These are phyloP conservation scores for Thryonomys swinderianus DNA, from an alignment of 2,113 vertebrate species.

Conservation along the genomic window DNA sequence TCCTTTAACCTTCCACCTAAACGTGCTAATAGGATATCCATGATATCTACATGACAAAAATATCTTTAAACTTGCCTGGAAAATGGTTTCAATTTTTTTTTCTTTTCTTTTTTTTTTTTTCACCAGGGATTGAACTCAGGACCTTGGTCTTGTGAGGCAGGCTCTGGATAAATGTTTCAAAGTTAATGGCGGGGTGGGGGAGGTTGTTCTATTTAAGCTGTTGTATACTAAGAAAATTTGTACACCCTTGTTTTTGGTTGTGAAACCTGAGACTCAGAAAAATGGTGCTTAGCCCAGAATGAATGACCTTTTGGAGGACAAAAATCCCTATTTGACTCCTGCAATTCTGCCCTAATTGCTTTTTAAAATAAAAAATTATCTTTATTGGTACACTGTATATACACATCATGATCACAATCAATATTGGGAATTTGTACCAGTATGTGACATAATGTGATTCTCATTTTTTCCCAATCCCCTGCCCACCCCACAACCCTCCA, in stretches of 20 bases:
- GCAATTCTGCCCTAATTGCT: neutral
- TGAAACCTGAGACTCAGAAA: slow-evolving; percentile 33
- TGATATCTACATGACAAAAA: neutral
- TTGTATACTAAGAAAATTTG: neutral
- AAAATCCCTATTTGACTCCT: neutral
- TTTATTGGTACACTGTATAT: too few species aligned
- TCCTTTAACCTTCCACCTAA: neutral
- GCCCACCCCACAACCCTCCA: too few species aligned
- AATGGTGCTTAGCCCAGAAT: slow-evolving; percentile 1
- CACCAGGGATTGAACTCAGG: too few species aligned
- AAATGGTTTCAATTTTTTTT: neutral
- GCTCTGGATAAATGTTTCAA: neutral
- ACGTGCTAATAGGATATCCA: neutral
- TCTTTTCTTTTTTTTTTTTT: too few species aligned
- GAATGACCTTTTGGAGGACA: neutral
- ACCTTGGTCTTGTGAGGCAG: too few species aligned
- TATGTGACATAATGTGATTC: too few species aligned
- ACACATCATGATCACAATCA: too few species aligned
- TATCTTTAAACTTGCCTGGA: neutral
- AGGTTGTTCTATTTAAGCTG: neutral
- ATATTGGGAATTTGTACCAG: too few species aligned
- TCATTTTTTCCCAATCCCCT: too few species aligned
- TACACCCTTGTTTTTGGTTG: neutral
- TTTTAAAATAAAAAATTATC: too few species aligned
- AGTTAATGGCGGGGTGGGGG: neutral